Evolutionary conservation across 2,888 invertebrate genomes (phyloP), one percentile per base, ranked within the genome.

Genomic region (Graphium colonna): DNA sequence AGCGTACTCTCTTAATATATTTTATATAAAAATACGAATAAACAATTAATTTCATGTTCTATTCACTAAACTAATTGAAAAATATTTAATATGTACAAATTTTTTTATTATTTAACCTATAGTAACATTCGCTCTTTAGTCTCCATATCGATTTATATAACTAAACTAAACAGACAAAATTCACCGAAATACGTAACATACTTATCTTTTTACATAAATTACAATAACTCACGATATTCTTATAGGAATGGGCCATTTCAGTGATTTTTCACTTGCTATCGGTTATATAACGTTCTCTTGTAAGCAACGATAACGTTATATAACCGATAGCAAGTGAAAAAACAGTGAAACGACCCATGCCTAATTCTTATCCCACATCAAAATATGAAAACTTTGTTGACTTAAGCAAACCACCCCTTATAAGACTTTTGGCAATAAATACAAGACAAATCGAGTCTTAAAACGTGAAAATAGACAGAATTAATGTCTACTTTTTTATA

Each of bases 351-450:
- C n/a, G n/a, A n/a, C n/a, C n/a, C n/a, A n/a, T n/a, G n/a, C n/a
- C n/a, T n/a, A 68, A 67, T 66, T 64, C 59, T 60, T 57, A 57
- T 59, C 49, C 54, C 47, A 62, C 71, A 72, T 64, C 65, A 75
- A 79, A 80, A 77, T 78, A 78, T 74, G 75, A 79, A 78, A 75
- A 79, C 77, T 69, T 71, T 52, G 52, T 58, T 58, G 33, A 55
- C 52, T 51, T 51, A 31, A 48, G 45, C 52, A 43, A 52, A 47
- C 55, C 53, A 39, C 51, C 60, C 38, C 26, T 60, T 60, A 49
- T 39, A 57, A 51, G 50, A 31, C 60, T 54, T 38, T 28, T 46
- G 10, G 21, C 21, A 31, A 31, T 31, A 31, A 9, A 31, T 10
- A 31, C 39, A 51, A 57, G 48, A 43, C 53, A 44, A 60, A 55